Base-by-base conservation (phyloP, 1,140 invertebrate species). In the Thaumatotibia leucotreta region DNA sequence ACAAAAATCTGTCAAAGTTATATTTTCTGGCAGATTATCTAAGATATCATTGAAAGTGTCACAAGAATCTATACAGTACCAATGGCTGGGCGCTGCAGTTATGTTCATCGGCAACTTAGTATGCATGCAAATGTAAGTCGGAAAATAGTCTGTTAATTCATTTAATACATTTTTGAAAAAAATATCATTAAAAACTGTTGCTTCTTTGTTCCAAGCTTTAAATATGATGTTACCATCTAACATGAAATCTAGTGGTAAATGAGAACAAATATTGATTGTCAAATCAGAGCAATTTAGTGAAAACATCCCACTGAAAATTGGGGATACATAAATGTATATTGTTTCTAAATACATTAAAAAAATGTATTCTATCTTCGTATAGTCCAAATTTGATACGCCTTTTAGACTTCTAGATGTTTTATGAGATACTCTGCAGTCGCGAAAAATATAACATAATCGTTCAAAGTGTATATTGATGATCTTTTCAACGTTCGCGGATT, bases 1-100 rank as follows among this genome's bases (percentile, higher is more conserved):
- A 54, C 73, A 75, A 22, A 72, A 75, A 29, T 75, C 68, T 2
- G 70, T 75, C 24, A 75, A 62, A 5, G 73, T 75, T 6, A 75
- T 31, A 27, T 68, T 75, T 31, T 64, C 58, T 66, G 70, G 67
- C 5, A 69, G 35, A 49, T 69, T 17, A 0, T 63, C 50, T 2
- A 72, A 14, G 14, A 64, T 33, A 20, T 65, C 58, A 14, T 68
- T 61, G 35, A 74, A 69, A 8, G 61, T 66, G 1, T 68, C 62
- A 50, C 73, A 75, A 9, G 65, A 14, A 29, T 75, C 73, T 11
- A 75, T 72, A 24, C 73, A 75, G 10, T 64, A 72, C 73, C 73
- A 75, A n/a, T 61, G 23, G 20, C 63, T 72, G 1, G 63, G 50
- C 8, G 64, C 39, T 22, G 67, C 39, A 3, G 54, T 67, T 20